These are phyloP conservation scores for Cuniculus paca DNA, from an alignment of 2,797 vertebrate species.

Conservation along the genomic window DNA sequence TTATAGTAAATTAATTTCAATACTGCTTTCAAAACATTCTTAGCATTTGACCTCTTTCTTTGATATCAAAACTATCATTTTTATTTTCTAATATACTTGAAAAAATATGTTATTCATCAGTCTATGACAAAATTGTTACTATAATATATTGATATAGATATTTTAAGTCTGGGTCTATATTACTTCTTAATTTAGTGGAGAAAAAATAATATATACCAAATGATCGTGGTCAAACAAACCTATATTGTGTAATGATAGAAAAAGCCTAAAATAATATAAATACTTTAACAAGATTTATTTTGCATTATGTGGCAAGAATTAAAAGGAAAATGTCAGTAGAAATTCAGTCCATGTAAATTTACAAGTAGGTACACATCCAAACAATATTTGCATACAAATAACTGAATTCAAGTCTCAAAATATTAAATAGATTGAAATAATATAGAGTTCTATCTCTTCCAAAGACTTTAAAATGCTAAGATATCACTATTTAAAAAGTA, in stretches of 20 bases:
- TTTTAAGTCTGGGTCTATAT: not conserved
- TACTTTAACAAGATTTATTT: not conserved
- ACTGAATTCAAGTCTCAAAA: not conserved
- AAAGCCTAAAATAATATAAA: not conserved
- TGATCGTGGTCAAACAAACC: not conserved
- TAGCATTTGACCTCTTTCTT: slow-evolving; percentile 11
- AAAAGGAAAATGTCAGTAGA: not conserved
- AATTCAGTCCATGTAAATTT: not conserved
- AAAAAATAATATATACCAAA: not conserved
- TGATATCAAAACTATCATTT: not conserved
- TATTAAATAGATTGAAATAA: not conserved
- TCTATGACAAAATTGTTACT: not conserved
- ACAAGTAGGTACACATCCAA: slow-evolving; percentile 3
- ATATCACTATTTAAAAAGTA: not conserved
- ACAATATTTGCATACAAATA: not conserved
- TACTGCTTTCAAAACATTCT: not conserved
- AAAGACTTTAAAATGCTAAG: not conserved
- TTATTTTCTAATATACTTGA: slow-evolving; percentile 24
- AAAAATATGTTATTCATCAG: not conserved
- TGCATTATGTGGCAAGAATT: not conserved
- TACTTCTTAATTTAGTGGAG: not conserved
- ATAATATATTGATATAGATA: not conserved
- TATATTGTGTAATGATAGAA: not conserved
- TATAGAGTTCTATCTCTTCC: not conserved
- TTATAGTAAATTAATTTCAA: slow-evolving; percentile 30